Evolutionary conservation across 2,113 vertebrate species (phyloP).

Genomic region (Phasianus colchicus): DNA sequence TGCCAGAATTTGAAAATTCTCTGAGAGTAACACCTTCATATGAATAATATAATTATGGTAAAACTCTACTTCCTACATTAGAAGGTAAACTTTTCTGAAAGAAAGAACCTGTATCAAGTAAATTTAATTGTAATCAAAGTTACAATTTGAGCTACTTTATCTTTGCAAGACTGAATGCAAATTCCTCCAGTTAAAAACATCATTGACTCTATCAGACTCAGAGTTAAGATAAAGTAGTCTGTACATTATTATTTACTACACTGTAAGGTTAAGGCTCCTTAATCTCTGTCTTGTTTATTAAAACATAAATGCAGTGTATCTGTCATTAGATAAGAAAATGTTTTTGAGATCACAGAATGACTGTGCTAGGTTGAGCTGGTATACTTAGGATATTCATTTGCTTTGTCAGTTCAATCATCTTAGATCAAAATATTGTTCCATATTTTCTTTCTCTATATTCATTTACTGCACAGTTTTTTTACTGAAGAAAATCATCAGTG

Average conservation of each 20-base stretch:
- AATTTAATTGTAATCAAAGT: not conserved
- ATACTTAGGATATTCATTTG: not conserved
- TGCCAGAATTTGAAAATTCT: not conserved
- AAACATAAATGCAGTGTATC: not conserved
- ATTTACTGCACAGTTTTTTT: not conserved
- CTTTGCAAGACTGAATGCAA: not conserved
- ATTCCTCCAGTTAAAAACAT: not conserved
- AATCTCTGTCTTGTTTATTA: not conserved
- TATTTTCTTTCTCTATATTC: not conserved
- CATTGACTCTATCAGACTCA: not conserved
- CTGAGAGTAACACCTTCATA: not conserved
- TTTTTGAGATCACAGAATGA: not conserved
- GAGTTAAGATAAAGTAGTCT: not conserved
- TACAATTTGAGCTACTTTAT: not conserved
- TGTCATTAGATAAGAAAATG: not conserved
- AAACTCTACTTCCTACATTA: not conserved
- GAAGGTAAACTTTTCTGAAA: not conserved
- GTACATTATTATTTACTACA: not conserved
- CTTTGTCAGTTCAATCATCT: not conserved
- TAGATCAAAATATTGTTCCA: not conserved
- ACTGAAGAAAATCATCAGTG: not conserved
- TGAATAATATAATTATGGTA: not conserved
- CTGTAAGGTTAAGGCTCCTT: not conserved
- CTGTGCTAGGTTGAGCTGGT: not conserved
- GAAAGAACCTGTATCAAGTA: not conserved